Conservation (phyloP, 2,797 vertebrate species). For the Florisuga fusca region DNA sequence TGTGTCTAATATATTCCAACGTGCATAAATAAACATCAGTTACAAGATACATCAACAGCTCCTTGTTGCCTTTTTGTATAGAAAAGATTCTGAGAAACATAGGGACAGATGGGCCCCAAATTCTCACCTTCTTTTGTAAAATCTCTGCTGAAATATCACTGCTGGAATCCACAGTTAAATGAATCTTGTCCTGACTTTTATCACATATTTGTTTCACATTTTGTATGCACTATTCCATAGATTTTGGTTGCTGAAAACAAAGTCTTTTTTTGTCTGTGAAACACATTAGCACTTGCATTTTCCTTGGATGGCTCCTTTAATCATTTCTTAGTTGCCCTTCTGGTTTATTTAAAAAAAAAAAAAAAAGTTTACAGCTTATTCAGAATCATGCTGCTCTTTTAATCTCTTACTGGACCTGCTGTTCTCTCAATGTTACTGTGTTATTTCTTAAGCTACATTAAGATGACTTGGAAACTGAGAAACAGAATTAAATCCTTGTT, state of each 20-base stretch:
- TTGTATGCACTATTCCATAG: neutral
- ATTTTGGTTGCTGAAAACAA: neutral
- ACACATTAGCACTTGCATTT: neutral
- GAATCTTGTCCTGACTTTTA: neutral
- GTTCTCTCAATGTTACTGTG: neutral
- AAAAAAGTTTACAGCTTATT: neutral
- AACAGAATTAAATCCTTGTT: slow-evolving; percentile 37
- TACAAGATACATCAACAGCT: neutral
- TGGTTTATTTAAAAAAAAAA: neutral
- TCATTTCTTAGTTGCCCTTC: neutral
- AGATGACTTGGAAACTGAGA: slow-evolving; percentile 15
- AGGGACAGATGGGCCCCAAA: neutral
- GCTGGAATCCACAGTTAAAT: neutral
- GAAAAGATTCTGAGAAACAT: neutral
- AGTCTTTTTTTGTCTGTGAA: neutral
- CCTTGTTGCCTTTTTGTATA: neutral
- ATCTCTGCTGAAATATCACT: neutral
- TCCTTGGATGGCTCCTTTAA: neutral
- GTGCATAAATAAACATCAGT: neutral
- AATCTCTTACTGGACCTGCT: slow-evolving; percentile 11
- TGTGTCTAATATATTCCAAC: neutral
- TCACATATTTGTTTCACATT: neutral
- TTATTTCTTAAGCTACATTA: slow-evolving; percentile 11
- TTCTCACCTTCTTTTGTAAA: neutral
- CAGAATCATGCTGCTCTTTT: neutral